These are phyloP conservation scores for Loris lydekkerianus DNA, from an alignment of 2,797 vertebrate genomes.

Conservation along the genomic window DNA sequence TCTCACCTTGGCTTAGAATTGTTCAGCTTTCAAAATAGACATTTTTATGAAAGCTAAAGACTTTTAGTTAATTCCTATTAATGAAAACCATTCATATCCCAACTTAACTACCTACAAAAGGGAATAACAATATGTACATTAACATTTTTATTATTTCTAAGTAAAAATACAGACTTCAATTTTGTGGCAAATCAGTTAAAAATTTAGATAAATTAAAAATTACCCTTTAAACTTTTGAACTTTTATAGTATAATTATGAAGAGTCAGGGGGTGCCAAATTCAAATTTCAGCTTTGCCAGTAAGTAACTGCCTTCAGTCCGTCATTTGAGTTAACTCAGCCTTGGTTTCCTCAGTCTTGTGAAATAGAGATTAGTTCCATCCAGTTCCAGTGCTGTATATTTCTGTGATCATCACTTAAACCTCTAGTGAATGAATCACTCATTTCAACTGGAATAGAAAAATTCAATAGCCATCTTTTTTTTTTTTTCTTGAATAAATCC, in stretches of 20 bases:
- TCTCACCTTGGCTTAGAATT: slow-evolving; percentile 21
- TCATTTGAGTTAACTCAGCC: background rate
- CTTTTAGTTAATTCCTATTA: slow-evolving; percentile 62
- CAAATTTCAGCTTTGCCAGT: slow-evolving; percentile 17
- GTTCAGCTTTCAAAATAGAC: slow-evolving; percentile 49
- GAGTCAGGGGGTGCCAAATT: background rate
- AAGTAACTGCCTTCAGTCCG: background rate
- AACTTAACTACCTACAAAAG: slow-evolving; percentile 41
- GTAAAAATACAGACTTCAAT: slow-evolving; percentile 36
- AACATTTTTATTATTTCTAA: slow-evolving; percentile 49
- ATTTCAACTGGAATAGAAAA: slow-evolving; percentile 52
- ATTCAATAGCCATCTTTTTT: slow-evolving; percentile 8
- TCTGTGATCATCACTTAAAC: background rate
- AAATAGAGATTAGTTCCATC: slow-evolving; percentile 51
- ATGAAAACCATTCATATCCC: slow-evolving; percentile 9
- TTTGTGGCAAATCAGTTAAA: slow-evolving; percentile 44
- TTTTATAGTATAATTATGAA: slow-evolving; percentile 14
- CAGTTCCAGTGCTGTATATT: background rate
- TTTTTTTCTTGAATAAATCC: slow-evolving; percentile 58
- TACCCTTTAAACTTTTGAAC: slow-evolving; percentile 21
- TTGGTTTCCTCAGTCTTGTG: background rate
- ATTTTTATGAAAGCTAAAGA: slow-evolving; percentile 52
- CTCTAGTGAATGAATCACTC: slow-evolving; percentile 38
- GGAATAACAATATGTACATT: background rate
- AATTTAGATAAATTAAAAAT: slow-evolving; percentile 27